These are phyloP conservation scores for Strigamia maritima DNA, from an alignment of 2,888 invertebrate genomes.

Conservation along the genomic window DNA sequence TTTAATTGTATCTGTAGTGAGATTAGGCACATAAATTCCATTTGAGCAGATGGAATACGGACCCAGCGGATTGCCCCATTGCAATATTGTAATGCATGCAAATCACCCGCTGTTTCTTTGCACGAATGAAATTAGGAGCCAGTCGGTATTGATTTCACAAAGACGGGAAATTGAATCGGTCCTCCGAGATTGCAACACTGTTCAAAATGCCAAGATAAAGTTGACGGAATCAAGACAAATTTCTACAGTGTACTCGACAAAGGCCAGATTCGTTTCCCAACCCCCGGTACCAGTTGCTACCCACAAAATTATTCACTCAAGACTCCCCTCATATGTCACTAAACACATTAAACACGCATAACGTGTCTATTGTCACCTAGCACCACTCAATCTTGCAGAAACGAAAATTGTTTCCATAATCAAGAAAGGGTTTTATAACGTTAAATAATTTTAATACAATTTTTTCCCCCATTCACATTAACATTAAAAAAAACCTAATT, in stretches of 20 bases:
- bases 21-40: constrained; percentile 23
- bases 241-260: constrained; percentile 20
- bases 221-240: constrained; percentile 23
- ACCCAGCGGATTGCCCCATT: constrained; percentile 23
- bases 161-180: constrained; percentile 18
- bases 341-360: neutral
- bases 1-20: constrained; percentile 11
- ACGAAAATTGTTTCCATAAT: too few relatives aligned
- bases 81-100: constrained; percentile 23
- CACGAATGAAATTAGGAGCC: constrained; percentile 23
- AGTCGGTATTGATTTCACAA: constrained; percentile 23
- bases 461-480: too few relatives aligned
- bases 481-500: neutral
- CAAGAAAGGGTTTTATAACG: neutral
- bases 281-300: neutral
- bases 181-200: constrained; percentile 23
- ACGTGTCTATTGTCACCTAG: neutral
- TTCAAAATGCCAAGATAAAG: constrained; percentile 23
- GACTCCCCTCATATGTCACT: neutral
- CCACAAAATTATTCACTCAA: constrained; percentile 10
- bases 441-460: neutral
- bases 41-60: constrained; percentile 23
- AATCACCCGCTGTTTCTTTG: constrained; percentile 23
- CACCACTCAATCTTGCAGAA: neutral
- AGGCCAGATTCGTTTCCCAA: constrained; percentile 19